These are phyloP conservation scores for Isoperla grammatica DNA, from an alignment of 2,888 invertebrate genomes.

Conservation along the genomic window DNA sequence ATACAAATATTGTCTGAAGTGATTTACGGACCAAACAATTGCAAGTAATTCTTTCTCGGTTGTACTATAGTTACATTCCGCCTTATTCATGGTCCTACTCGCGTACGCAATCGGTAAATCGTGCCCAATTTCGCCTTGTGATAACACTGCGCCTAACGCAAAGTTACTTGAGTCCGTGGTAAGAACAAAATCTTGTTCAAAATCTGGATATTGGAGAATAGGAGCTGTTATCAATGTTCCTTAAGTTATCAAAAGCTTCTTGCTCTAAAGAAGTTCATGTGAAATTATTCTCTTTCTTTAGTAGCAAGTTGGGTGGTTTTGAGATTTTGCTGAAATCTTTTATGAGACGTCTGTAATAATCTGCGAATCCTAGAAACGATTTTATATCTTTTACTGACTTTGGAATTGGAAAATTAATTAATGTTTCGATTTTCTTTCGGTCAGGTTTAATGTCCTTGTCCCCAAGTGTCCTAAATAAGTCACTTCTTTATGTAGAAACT, in stretches of 20 bases:
- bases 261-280: not conserved
- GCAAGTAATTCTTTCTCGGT: conserved; percentile 36
- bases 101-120: conserved; percentile 36
- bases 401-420: conserved; percentile 23
- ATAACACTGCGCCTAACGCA: conserved; percentile 34
- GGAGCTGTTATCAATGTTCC: conserved; percentile 27
- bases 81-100: conserved; percentile 33
- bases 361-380: conserved; percentile 15
- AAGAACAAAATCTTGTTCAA: conserved; percentile 34
- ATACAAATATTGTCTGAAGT: conserved; percentile 37
- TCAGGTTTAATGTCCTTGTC: conserved; percentile 26
- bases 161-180: conserved; percentile 36
- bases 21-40: conserved; percentile 34
- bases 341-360: conserved; percentile 24
- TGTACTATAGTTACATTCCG: conserved; percentile 34
- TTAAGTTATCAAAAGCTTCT: conserved; percentile 19
- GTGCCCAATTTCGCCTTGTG: conserved; percentile 29
- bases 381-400: conserved; percentile 13
- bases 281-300: conserved; percentile 4
- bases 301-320: conserved; percentile 3
- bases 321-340: conserved; percentile 15
- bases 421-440: conserved; percentile 25
- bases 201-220: conserved; percentile 36
- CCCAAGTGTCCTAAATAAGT: conserved; percentile 25
- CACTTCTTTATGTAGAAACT: conserved; percentile 18